Conservation (phyloP, 2,888 invertebrate species). For the Pachycephus smyrnensis region DNA sequence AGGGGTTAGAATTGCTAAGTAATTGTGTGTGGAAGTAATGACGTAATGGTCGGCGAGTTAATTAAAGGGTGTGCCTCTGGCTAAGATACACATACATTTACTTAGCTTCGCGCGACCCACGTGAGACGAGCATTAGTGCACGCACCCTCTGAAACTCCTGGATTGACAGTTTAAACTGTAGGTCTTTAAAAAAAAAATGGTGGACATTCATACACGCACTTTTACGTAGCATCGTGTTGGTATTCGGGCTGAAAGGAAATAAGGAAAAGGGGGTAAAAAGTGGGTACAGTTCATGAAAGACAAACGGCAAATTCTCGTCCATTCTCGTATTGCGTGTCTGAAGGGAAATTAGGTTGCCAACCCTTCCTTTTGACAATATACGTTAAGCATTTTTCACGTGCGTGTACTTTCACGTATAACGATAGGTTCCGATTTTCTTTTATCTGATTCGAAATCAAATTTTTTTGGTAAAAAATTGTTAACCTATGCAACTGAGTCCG, state of each 20-base stretch:
- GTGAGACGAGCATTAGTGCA: slow-evolving; percentile 1
- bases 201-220: not conserved
- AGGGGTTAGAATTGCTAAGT: slow-evolving; percentile 36
- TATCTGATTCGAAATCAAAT: not conserved
- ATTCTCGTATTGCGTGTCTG: not conserved
- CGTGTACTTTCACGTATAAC: not conserved
- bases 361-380: not conserved
- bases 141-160: not conserved
- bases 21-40: slow-evolving; percentile 48
- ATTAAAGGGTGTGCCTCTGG: slow-evolving; percentile 48
- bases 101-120: slow-evolving; percentile 11
- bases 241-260: not conserved
- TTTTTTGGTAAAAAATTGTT: too few relatives aligned
- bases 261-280: not conserved
- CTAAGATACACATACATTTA: slow-evolving; percentile 30
- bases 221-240: not conserved
- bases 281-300: not conserved
- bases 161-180: slow-evolving; percentile 2
- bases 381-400: not conserved
- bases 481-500: not conserved
- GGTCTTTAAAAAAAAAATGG: not conserved
- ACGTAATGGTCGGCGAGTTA: slow-evolving; percentile 45
- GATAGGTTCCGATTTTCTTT: not conserved
- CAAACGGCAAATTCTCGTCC: not conserved
- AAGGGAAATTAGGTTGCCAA: not conserved